Evolutionary conservation across 2,888 invertebrate species (phyloP).

Genomic region (Tipula lateralis): DNA sequence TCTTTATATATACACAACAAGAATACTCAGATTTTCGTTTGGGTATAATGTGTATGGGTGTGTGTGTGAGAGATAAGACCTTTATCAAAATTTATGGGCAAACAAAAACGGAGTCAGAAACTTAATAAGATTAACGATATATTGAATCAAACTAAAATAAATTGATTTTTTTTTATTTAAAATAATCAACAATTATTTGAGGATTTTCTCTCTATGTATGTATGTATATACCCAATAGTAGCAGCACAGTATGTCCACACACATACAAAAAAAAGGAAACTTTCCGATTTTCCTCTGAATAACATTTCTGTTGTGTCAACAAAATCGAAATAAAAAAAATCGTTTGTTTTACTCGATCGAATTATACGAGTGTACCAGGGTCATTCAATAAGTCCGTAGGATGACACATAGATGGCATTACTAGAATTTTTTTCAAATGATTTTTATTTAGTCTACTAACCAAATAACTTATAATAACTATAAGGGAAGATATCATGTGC

Average conservation of each 20-base stretch:
- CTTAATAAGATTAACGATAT: conserved; percentile 24
- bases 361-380: too few species aligned
- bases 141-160: conserved; percentile 24
- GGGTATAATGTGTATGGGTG: too few species aligned
- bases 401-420: too few species aligned
- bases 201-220: neutral
- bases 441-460: too few species aligned
- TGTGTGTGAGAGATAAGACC: neutral
- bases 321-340: neutral
- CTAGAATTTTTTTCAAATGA: too few species aligned
- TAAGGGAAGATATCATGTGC: too few species aligned
- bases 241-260: neutral
- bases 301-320: conserved; percentile 24
- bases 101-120: conserved; percentile 7
- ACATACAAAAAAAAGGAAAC: neutral
- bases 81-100: conserved; percentile 11
- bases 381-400: too few species aligned
- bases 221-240: neutral
- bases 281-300: neutral
- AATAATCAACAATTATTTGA: conserved; percentile 24
- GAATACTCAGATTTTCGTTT: neutral
- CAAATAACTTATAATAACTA: too few species aligned
- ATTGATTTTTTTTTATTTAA: conserved; percentile 19
- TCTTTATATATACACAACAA: neutral
- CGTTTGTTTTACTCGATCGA: too few species aligned